Evolutionary conservation across 2,797 vertebrate species (phyloP).

Genomic region (Eulemur coronatus): DNA sequence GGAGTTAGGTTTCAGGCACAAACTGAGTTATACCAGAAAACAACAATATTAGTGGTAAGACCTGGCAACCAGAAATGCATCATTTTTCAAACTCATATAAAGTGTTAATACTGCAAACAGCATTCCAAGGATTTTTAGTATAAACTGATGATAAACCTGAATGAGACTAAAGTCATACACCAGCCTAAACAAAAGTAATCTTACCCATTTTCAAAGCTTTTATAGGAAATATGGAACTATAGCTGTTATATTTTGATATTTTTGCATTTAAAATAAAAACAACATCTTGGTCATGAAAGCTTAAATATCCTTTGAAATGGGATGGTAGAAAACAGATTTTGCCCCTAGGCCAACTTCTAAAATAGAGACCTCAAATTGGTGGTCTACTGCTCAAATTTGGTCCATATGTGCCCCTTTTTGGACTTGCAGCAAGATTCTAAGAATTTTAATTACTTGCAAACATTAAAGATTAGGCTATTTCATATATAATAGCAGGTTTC

Average conservation of each 20-base stretch:
- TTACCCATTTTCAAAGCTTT: not conserved
- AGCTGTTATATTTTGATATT: not conserved
- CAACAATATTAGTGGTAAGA: slow-evolving; percentile 14
- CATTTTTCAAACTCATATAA: slow-evolving; percentile 48
- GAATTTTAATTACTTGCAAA: slow-evolving; percentile 5
- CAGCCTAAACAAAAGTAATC: not conserved
- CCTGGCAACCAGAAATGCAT: not conserved
- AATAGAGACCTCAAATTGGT: not conserved
- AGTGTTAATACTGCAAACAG: not conserved
- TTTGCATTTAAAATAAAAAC: not conserved
- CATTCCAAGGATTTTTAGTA: not conserved
- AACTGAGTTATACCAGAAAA: slow-evolving; percentile 20
- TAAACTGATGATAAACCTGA: not conserved
- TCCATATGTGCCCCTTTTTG: not conserved
- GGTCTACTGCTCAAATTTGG: not conserved
- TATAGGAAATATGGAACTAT: not conserved
- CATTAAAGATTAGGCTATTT: not conserved
- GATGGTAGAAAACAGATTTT: not conserved
- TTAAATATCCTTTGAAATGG: not conserved
- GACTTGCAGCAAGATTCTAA: not conserved
- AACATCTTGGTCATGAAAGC: not conserved
- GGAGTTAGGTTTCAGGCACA: not conserved
- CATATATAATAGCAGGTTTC: not conserved
- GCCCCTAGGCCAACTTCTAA: not conserved
- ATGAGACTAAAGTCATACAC: not conserved